Percentiles rank a stretch among this genome's conserved stretches.
phyloP scores from a whole-genome alignment of 2,797 vertebrate species.

The Lacerta bilineata region DNA sequence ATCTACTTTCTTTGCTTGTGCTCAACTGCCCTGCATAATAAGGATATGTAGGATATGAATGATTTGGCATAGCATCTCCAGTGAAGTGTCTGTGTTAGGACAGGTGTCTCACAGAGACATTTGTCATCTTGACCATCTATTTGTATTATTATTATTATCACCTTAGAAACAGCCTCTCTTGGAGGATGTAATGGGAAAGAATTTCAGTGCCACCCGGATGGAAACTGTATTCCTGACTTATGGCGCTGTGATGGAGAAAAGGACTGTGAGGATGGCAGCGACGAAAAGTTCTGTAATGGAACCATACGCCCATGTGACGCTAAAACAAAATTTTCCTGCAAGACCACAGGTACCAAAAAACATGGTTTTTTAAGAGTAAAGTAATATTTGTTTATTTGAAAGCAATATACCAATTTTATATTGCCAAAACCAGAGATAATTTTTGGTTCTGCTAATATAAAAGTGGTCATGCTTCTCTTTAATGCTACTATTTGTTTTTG shows the following conservation, averaged over 20 bases:
- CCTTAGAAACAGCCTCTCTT: constrained; percentile 85
- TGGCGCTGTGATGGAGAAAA: constrained; percentile 98
- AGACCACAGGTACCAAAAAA: constrained; percentile 86
- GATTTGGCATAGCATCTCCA: not conserved
- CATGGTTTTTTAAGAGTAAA: not conserved
- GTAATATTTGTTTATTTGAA: not conserved
- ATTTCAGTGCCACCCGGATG: constrained; percentile 92
- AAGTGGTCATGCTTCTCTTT: not conserved
- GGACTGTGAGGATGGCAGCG: constrained; percentile 96
- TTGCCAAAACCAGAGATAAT: not conserved
- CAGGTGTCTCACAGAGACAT: not conserved
- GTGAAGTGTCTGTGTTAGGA: not conserved
- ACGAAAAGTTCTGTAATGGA: constrained; percentile 92
- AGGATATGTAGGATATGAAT: not conserved
- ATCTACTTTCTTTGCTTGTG: not conserved
- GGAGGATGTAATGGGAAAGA: constrained; percentile 90
- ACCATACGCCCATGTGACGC: constrained; percentile 90
- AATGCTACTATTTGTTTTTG: not conserved
- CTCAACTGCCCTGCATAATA: not conserved
- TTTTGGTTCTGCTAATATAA: not conserved
- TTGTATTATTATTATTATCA: constrained; percentile 40
- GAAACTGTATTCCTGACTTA: constrained; percentile 92
- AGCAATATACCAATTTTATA: not conserved
- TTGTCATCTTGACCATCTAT: constrained; percentile 35
- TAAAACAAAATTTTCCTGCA: constrained; percentile 96